Percentiles rank a stretch among this genome's conserved stretches.
phyloP scores from a whole-genome alignment of 1,140 invertebrate species.

The Lepidurus couesii region DNA sequence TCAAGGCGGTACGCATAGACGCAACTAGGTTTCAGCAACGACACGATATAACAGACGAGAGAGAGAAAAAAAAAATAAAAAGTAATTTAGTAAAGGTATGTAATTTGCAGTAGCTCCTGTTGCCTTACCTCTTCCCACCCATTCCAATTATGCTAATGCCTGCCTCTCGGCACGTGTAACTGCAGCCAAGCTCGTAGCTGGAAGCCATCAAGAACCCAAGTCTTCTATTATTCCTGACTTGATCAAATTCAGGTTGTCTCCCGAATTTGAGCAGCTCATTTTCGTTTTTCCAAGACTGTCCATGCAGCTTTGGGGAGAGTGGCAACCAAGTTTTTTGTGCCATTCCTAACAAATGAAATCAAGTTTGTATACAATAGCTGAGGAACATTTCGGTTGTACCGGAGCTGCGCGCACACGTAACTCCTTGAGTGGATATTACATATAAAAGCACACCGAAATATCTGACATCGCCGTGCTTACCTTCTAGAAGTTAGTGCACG shows the following conservation, averaged over 20 bases:
- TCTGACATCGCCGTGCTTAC: slow-evolving; percentile 1
- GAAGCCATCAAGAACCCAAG: slow-evolving; percentile 8
- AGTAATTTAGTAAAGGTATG: slow-evolving; percentile 22
- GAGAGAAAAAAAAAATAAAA: not conserved
- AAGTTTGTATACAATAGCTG: not conserved
- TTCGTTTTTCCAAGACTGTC: not conserved
- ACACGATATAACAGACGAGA: not conserved
- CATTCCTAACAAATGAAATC: not conserved
- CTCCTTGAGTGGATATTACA: slow-evolving; percentile 6
- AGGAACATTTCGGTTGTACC: not conserved
- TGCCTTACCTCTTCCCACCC: slow-evolving; percentile 20
- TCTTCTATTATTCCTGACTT: slow-evolving; percentile 22
- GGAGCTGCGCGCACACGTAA: not conserved
- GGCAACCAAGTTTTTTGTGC: not conserved
- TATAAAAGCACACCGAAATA: not conserved
- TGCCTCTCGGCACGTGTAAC: slow-evolving; percentile 20
- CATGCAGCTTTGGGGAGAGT: not conserved
- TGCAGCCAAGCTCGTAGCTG: slow-evolving; percentile 20
- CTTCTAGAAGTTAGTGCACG: not conserved
- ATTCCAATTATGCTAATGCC: slow-evolving; percentile 19
- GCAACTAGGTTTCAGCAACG: not conserved
- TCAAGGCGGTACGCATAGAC: not conserved
- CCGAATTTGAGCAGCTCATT: not conserved
- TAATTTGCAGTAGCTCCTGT: slow-evolving; percentile 19
- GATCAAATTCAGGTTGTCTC: slow-evolving; percentile 22